Evolutionary conservation across 1,140 invertebrate genomes (phyloP).

Genomic region (Coelopa frigida): DNA sequence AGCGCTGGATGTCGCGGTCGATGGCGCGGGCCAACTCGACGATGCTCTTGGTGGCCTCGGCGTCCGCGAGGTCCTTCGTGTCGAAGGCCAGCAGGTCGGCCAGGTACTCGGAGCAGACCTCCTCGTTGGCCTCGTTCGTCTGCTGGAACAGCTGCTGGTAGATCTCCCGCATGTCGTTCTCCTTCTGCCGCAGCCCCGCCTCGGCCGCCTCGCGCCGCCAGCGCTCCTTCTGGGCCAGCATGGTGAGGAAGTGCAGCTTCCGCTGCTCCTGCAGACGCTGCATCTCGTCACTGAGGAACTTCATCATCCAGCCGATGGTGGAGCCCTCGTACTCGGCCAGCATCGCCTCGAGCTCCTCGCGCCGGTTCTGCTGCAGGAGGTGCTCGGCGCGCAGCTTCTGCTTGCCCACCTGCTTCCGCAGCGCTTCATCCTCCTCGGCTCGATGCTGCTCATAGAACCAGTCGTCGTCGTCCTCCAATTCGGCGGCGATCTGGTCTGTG

Average conservation of each 20-base stretch:
- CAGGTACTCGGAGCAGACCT: constrained; percentile 57
- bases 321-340: constrained; percentile 29
- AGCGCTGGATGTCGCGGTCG: constrained; percentile 44
- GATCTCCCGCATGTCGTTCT: constrained; percentile 54
- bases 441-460: too few relatives aligned
- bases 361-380: constrained; percentile 16
- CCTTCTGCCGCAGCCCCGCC: constrained; percentile 56
- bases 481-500: too few relatives aligned
- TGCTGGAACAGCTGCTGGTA: constrained; percentile 61
- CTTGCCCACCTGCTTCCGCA: too few relatives aligned
- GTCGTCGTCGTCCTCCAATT: too few relatives aligned
- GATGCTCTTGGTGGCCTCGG: constrained; percentile 51
- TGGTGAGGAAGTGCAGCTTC: constrained; percentile 58
- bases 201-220: constrained; percentile 59
- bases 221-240: constrained; percentile 59
- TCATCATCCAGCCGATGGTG: constrained; percentile 35
- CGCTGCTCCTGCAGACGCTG: constrained; percentile 59
- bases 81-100: constrained; percentile 56
- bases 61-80: constrained; percentile 52
- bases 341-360: constrained; percentile 25
- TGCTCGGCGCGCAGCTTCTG: constrained; percentile 2
- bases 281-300: constrained; percentile 54
- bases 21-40: constrained; percentile 51
- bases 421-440: too few relatives aligned
- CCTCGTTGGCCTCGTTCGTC: constrained; percentile 49